Conservation (phyloP, 2,888 invertebrate species). For the Desoria tigrina region DNA sequence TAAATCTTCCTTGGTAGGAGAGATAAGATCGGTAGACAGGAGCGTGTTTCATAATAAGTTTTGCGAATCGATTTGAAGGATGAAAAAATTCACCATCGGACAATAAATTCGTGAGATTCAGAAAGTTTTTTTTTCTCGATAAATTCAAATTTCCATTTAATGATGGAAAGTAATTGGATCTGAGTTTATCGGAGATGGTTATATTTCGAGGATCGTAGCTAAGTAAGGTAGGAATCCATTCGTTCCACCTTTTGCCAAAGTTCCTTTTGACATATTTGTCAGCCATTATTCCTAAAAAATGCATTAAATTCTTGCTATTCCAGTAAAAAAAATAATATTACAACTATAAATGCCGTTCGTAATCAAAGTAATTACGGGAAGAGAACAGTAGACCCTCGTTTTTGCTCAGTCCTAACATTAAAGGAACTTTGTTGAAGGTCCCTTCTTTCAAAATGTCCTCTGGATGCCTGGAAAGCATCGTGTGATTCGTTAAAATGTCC, state of each 20-base stretch:
- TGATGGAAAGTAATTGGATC: constrained; percentile 10
- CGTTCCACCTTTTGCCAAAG: neutral
- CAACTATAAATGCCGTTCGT: neutral
- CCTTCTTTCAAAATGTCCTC: neutral
- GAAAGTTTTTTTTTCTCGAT: neutral
- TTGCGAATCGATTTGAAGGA: constrained; percentile 6
- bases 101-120: constrained; percentile 24
- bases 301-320: neutral
- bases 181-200: neutral
- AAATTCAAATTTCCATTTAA: constrained; percentile 6
- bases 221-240: neutral
- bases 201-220: constrained; percentile 5
- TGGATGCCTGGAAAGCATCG: constrained; percentile 1
- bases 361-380: neutral
- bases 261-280: neutral
- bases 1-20: constrained; percentile 16
- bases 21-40: constrained; percentile 20
- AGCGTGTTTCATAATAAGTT: constrained; percentile 15
- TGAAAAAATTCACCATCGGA: constrained; percentile 19
- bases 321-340: too few species aligned
- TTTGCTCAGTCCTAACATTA: constrained; percentile 10
- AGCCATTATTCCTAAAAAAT: neutral
- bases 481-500: neutral
- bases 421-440: constrained; percentile 1
- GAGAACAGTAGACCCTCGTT: constrained; percentile 15